Evolutionary conservation across 2,888 invertebrate genomes (phyloP), one percentile per base, ranked within the genome.

Genomic region (Eristalinus sepulchralis): DNA sequence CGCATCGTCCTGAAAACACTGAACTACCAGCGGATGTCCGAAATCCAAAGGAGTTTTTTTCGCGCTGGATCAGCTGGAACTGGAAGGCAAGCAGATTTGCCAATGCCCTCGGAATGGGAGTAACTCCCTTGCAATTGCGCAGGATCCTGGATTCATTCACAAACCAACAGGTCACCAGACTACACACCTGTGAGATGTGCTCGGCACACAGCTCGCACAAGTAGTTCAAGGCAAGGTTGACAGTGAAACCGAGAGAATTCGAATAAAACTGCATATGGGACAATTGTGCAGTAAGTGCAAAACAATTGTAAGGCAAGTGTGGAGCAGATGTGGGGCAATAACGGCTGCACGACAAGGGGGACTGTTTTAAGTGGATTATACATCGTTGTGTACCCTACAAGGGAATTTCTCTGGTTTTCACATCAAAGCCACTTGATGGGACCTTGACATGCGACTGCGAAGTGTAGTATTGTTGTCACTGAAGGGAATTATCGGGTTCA

Each of bases 101-200:
- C 78, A 57, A 27, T 76, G 13, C 5, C 27, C 1, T 1, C 1
- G 27, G 9, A 0, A 0, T 1, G 2, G n/a, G 31, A 20, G 57
- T 57, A 8, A 17, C 17, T 53, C 17, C 20, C 3, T 6, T 33
- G 10, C 39, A 39, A 31, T 31, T 78, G 78, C 78, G 78, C 78
- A 70, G n/a, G n/a, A 62, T 39, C 57, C 31, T 5, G 22, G 17
- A 27, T 78, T 78, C 78, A 78, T 78, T 78, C 31, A 70, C 39
- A 78, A 70, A 55, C 31, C 78, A 78, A 78, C 78, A 78, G 78
- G 63, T 63, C 55, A 55, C 36, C 9, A 5, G 20, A 57, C 59
- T 36, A 8, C 11, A 71, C 47, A 47, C 31, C 17, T 60, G 60
- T 67, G 33, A 57, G 34, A 34, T 17, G 47, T 57, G 34, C 3